Base-by-base conservation (phyloP, 2,888 invertebrate species). In the Phoenoteleia sp. region DNA sequence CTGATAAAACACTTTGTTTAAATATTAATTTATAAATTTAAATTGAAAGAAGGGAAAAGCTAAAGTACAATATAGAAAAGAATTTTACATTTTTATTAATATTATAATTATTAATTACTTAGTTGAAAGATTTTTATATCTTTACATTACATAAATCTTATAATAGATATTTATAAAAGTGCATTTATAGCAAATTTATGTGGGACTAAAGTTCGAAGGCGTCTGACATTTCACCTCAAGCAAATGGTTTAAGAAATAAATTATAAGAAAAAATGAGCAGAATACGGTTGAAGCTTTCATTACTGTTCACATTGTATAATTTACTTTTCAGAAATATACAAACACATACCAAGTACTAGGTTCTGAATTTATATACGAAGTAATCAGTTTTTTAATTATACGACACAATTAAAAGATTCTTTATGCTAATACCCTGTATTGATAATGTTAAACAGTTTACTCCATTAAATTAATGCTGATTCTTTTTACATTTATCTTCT, bases 151-250 rank as follows among this genome's bases (percentile, higher is more conserved):
- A 21, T 62, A 62, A 42, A 62, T 62, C 25, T 62, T 27, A 45
- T 45, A 25, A 62, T 27, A 45, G 42, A 23, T 13, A 62, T 62
- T 42, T 21, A 58, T 58, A 58, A 21, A 58, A 58, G 19, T 58
- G 58, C 36, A 58, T 29, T 36, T 62, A 17, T 45, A 6, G 3
- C 25, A 27, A 60, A 62, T 15, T 45, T 5, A 42, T 62, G 25
- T 21, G 15, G n/a, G 17, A 23, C 27, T 62, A 15, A 39, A 60
- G 21, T 23, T 39, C 23, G 60, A 2, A 62, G 45, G 17, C 25
- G 27, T 45, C 27, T 62, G 62, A 62, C 47, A 19, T 47, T 47
- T 47, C 47, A 21, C 21, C 13, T 33, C 33, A 33, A 2, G 21
- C 42, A 45, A 42, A 25, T 42, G 15, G n/a, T 25, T 29, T 15